Evolutionary conservation across 2,113 vertebrate species (phyloP), one percentile per base, ranked within the genome.

Genomic region (Neoarius graeffei): DNA sequence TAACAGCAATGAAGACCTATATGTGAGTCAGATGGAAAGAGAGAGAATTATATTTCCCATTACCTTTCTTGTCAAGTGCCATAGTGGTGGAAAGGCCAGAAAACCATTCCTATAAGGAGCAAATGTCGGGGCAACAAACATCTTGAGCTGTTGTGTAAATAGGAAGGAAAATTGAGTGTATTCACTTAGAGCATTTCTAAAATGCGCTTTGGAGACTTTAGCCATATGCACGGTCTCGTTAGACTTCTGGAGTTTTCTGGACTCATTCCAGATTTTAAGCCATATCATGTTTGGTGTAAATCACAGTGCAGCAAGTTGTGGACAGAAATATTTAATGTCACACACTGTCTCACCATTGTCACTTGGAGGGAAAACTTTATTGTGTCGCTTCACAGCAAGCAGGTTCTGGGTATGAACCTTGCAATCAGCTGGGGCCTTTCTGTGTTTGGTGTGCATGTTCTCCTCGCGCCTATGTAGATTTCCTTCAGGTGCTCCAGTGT

Each of bases 21-120:
- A 64, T 30, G 20, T 25, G 82, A n/a, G 81, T 84, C 90, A 8
- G 87, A 91, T 91, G 88, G 59, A 77, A 56, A 30, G 56, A 81
- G 25, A 48, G 27, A 90, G 83, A 82, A 62, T 82, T 62, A 82
- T 82, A 48, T 82, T 82, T 82, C 80, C 52, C 50, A 89, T 59
- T 54, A 77, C 69, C 81, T 57, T 57, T 48, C 79, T 85, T 85
- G 88, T 82, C 87, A 80, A 81, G 79, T 89, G 82, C 50, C 4
- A 7, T 56, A 88, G 27, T 7, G 81, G 71, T 42, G 23, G 60
- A 85, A 83, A 57, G 25, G 50, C 76, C 7, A 82, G 30, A 66
- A 50, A 50, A 76, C 77, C 14, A 0, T 4, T 59, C 62, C 69
- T 54, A 86, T 67, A 69, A 76, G 73, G 56, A 62, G 48, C n/a